Base-by-base conservation (phyloP, 2,113 vertebrate species). In the Pleuronectes platessa region DNA sequence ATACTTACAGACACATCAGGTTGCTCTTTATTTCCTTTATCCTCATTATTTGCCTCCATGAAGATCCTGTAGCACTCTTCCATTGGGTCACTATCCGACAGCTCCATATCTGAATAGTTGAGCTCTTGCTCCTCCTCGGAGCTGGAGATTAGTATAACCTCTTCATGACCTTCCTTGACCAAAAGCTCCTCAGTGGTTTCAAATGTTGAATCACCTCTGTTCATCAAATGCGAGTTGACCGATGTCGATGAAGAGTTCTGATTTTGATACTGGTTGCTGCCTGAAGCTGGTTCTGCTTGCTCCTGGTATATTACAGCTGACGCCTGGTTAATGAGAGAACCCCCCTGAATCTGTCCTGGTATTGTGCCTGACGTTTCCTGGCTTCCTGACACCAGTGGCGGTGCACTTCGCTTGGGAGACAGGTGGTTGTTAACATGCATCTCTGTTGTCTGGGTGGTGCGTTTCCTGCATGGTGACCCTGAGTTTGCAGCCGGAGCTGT, bases 61-160 rank as follows among this genome's bases (percentile, higher is more conserved):
- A 96, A 96, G 88, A 95, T 95, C 68, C 70, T 83, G 84, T 91
- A 92, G 78, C 95, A 95, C 70, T 96, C 94, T 66, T 96, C 94
- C 86, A 93, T 85, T 2, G 94, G 87, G 74, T 94, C 93, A 10
- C 90, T 92, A 49, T 95, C 95, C 0, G 94, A 95, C 27, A 94
- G 26, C 4, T 94, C 94, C 31, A 93, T 5, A 4, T 90, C 93
- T 2, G 90, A 93, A 67, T 90, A 91, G 71, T 83, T 84, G 5
- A 83, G 67, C 64, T 92, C 90, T 23, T 81, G 71, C 24, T 81
- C 77, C 2, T 89, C 92, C 0, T 92, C 93, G 9, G 92, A 90
- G 69, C 85, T 92, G 20, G 92, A 88, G 11, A 91, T 72, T 4
- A 79, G 11, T 47, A 86, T 66, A 5, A 81, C 20, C 0, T 70